Evolutionary conservation across 2,888 invertebrate species (phyloP), one percentile per base, ranked within the genome.

Genomic region (Tenthredo amoena): DNA sequence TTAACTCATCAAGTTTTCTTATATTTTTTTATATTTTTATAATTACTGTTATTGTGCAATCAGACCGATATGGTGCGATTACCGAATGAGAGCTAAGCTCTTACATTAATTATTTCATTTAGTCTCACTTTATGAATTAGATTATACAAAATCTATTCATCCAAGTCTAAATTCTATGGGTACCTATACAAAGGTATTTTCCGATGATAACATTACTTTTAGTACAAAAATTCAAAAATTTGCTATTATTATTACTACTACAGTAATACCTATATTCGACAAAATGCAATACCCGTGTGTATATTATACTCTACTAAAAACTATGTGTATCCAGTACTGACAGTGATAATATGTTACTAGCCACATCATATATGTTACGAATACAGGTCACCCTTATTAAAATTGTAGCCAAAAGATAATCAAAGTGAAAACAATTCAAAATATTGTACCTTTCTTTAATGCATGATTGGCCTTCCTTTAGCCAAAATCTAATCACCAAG

Each of bases 141-240:
- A 50, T 77, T 77, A 18, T 79, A 79, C 40, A 37, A 58, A 81
- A 81, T 79, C n/a, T 79, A 68, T 68, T 68, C 34, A 37, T 47
- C 34, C n/a, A 31, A 77, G 31, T 77, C 21, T 31, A 77, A 68
- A 68, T 15, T 5, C n/a, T n/a, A 40, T 37, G 18, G 71, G n/a
- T 37, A 72, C 40, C 71, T 18, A 72, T 72, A 72, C 9, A 26
- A 18, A 55, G 77, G 50, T 7, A 50, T 77, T 77, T 76, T 47
- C 26, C 21, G 18, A 31, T 77, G n/a, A 43, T 74, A 43, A 77
- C 50, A 77, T 31, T 77, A 77, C 12, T 77, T 34, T 34, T 55
- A 77, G 50, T 77, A 77, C 9, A 34, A 15, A 47, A 77, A 74
- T 74, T 74, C 43, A 74, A 4, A 43, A 47, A 7, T 43, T 74